Conservation (phyloP, 2,888 invertebrate species). For the Carterocephalus palaemon region DNA sequence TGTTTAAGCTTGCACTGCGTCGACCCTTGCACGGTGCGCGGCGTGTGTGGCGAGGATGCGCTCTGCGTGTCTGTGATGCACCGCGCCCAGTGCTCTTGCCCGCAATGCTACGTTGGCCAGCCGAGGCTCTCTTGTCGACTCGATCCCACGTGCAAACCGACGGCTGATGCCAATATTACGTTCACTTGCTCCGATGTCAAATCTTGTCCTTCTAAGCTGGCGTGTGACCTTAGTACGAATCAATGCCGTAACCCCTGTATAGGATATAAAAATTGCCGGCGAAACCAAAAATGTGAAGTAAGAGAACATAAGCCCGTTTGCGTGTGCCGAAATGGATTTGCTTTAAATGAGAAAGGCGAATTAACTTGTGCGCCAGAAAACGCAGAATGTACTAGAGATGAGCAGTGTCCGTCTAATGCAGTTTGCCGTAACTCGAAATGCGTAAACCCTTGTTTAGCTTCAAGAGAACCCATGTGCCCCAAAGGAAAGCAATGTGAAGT, state of each 20-base stretch:
- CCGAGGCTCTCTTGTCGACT: constrained; percentile 88
- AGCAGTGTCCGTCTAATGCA: constrained; percentile 91
- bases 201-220: constrained; percentile 86
- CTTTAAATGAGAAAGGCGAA: constrained; percentile 92
- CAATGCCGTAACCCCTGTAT: constrained; percentile 90
- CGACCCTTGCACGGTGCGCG: constrained; percentile 93
- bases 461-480: constrained; percentile 83
- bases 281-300: constrained; percentile 93
- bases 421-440: constrained; percentile 91
- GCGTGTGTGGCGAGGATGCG: constrained; percentile 93
- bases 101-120: constrained; percentile 91
- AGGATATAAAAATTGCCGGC: constrained; percentile 84
- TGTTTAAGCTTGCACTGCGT: constrained; percentile 94
- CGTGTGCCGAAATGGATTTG: constrained; percentile 92
- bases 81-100: constrained; percentile 91
- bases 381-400: constrained; percentile 87
- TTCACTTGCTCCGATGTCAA: constrained; percentile 82
- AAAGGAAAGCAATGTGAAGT: constrained; percentile 92
- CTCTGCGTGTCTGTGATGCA: constrained; percentile 91
- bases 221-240: constrained; percentile 84
- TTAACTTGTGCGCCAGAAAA: constrained; percentile 90
- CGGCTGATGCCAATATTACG: constrained; percentile 79
- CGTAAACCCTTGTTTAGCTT: constrained; percentile 89
- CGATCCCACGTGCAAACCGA: constrained; percentile 86
- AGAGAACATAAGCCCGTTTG: constrained; percentile 91